Evolutionary conservation across 2,888 invertebrate genomes (phyloP).

Genomic region (Harpalus rubripes): DNA sequence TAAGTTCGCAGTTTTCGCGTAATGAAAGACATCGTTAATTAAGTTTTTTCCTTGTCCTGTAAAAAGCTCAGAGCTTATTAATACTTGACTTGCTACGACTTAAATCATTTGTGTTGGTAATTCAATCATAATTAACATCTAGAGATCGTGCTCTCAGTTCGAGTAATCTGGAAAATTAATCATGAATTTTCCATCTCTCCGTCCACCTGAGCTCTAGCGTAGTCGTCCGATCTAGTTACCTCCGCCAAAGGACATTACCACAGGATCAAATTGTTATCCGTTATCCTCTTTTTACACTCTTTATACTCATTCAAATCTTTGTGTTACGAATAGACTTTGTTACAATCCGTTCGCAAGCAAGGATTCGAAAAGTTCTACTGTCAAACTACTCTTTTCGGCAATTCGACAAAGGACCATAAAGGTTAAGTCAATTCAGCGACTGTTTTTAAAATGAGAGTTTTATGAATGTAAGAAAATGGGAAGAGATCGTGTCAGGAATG

Average conservation of each 20-base stretch:
- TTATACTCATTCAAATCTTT: conserved; percentile 6
- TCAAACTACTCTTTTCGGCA: not conserved
- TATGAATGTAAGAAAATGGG: not conserved
- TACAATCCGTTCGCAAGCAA: not conserved
- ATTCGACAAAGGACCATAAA: not conserved
- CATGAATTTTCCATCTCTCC: conserved; percentile 38
- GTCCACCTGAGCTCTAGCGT: not conserved
- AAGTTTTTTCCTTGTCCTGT: conserved; percentile 48
- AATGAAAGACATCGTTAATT: conserved; percentile 58
- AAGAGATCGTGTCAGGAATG: not conserved
- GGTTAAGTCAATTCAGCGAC: not conserved
- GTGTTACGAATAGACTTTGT: not conserved
- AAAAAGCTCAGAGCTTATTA: conserved; percentile 54
- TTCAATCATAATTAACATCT: conserved; percentile 62
- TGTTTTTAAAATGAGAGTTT: not conserved
- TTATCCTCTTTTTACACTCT: conserved; percentile 10
- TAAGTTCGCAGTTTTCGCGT: conserved; percentile 41
- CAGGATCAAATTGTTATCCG: conserved; percentile 13
- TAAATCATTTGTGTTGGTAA: conserved; percentile 61
- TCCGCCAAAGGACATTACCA: not conserved
- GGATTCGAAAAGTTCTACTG: not conserved
- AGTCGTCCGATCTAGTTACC: conserved; percentile 1
- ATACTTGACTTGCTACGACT: conserved; percentile 58
- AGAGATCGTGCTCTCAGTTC: conserved; percentile 20
- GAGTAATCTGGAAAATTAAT: conserved; percentile 48